Base-by-base conservation (phyloP, 2,888 invertebrate genomes). In the Drosophila mayaguana region DNA sequence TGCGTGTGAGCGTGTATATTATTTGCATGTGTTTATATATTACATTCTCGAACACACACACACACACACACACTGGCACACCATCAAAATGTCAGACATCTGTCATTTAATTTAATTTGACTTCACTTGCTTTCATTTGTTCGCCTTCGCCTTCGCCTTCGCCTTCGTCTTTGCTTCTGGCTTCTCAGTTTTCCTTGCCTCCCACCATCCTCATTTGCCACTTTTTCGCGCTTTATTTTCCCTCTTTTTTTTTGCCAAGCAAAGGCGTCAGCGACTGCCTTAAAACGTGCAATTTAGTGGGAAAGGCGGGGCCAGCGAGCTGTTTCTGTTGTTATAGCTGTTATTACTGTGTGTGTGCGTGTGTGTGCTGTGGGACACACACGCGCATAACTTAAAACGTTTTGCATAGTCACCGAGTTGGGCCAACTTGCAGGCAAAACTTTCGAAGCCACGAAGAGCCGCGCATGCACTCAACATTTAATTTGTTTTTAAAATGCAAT, bases 71-170 rank as follows among this genome's bases (percentile, higher is more conserved):
- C 63, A 61, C 38, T 45, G 62, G 42, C 63, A 46, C 70, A 63
- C 78, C 76, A 78, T 77, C 87, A 86, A 86, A 86, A 81, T 88
- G 86, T 87, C 86, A 89, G 90, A 88, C 90, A 87, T 89, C 90
- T 87, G 86, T 87, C 90, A 88, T 87, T 89, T 87, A 89, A 87
- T 87, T 87, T 87, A 89, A 87, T 87, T 89, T 89, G 79, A 88
- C 79, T 87, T 88, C 76, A 86, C 87, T 90, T 87, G 88, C 88
- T 89, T 85, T 85, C 81, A 78, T 88, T 86, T 85, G 85, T 84
- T 71, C 75, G 72, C 70, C 55, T 55, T 66, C 53, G 46, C 55
- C 62, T 59, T 61, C 14, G 20, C 54, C 51, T 54, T 62, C 14
- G 28, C 57, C 25, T 70, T 61, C 12, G 22, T 54, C 51, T 54